Base-by-base conservation (phyloP, 2,888 invertebrate species). In the Heliconius cydno region DNA sequence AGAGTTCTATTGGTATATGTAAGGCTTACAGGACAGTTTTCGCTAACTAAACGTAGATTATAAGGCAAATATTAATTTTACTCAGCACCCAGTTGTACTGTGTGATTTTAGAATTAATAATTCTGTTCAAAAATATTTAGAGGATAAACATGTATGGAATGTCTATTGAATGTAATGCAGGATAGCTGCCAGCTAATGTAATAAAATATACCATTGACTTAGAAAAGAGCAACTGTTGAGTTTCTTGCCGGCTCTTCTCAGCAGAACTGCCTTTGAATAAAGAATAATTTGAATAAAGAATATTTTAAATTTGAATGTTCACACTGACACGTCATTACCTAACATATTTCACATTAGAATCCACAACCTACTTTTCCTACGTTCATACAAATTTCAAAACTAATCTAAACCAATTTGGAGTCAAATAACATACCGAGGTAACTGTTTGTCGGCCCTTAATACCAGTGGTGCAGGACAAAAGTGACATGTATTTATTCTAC, bases 11-110 rank as follows among this genome's bases (percentile, higher is more conserved):
- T 65, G 30, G 66, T 22, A 28, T 9, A 41, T 73, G 34, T 13
- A 73, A 60, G 10, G 57, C 57, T n/a, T 30, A 72, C 73, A 60
- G 73, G 60, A 60, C n/a, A 73, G 57, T 70, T 79, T 77, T 81
- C 77, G 81, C 81, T 79, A 81, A 81, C 70, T 77, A 79, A 79
- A 71, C 72, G 63, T 74, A 38, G 74, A 68, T 72, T 80, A 76
- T 76, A 78, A 79, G 67, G 67, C 25, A 76, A 80, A 80, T 76
- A 71, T 78, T 80, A 34, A 57, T 66, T 71, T 66, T 76, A 66
- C 66, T 75, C 78, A 46, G 78, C 57, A 65, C 46, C 28, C 30
- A 60, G 78, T 73, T 52, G 52, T 22, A 52, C 22, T 52, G 78
- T 78, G 65, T 78, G 65, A 46, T 72, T 70, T 28, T 28, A 28